Conservation (phyloP, 2,113 vertebrate species). For the Leucopsar rothschildi region DNA sequence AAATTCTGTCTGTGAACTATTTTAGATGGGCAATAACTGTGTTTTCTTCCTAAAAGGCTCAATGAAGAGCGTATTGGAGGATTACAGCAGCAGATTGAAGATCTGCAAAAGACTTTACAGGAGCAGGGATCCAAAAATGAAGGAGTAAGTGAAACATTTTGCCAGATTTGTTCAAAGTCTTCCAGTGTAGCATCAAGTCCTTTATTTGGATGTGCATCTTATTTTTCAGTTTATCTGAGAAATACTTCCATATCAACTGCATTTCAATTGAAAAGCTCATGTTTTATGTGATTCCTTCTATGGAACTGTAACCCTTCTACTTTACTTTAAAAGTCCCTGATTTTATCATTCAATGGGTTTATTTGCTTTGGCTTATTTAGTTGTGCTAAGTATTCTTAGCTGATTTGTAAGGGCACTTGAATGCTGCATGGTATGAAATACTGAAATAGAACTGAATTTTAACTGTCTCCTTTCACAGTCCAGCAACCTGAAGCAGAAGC, state of each 20-base stretch:
- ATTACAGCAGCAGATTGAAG: conserved; percentile 91
- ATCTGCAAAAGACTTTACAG: conserved; percentile 92
- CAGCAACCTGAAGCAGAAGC: conserved; percentile 88
- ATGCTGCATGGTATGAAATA: background rate
- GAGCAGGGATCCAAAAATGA: conserved; percentile 88
- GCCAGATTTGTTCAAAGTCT: background rate
- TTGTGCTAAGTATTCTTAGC: background rate
- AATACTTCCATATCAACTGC: background rate
- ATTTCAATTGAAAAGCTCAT: background rate
- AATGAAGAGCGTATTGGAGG: conserved; percentile 81
- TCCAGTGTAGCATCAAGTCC: background rate
- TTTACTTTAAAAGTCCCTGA: background rate
- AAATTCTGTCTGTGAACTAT: background rate
- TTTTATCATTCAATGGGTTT: background rate
- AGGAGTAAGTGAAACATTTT: conserved; percentile 78
- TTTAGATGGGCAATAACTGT: background rate
- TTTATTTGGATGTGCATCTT: background rate
- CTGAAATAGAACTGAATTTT: conserved; percentile 12
- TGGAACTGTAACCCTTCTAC: background rate
- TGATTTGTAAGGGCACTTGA: background rate
- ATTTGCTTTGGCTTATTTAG: background rate
- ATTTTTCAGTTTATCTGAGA: background rate
- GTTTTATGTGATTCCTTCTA: background rate
- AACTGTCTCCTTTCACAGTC: conserved; percentile 78
- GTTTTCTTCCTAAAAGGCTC: conserved; percentile 70